These are phyloP conservation scores for Callaeas wilsoni DNA, from an alignment of 2,113 vertebrate genomes.

Conservation along the genomic window DNA sequence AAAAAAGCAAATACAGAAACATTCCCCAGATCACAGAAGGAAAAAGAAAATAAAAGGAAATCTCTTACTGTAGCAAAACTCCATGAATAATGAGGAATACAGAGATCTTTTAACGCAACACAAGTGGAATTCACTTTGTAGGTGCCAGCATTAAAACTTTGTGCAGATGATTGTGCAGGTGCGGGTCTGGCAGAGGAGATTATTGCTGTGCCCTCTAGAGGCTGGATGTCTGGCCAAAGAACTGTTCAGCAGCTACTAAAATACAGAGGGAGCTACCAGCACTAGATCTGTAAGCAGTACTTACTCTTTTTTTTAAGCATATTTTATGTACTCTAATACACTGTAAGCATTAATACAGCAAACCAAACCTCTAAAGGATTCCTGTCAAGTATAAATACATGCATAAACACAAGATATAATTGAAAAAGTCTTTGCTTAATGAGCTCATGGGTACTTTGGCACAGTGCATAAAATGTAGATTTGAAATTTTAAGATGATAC, in stretches of 20 bases:
- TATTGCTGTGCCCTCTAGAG: slow-evolving; percentile 12
- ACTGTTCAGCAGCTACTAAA: not conserved
- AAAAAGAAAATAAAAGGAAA: not conserved
- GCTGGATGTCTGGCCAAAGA: not conserved
- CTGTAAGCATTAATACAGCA: slow-evolving; percentile 14
- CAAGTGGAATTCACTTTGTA: not conserved
- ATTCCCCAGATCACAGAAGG: not conserved
- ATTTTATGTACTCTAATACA: slow-evolving; percentile 3
- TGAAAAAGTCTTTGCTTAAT: slow-evolving; percentile 49
- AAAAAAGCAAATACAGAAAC: not conserved
- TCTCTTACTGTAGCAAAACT: not conserved
- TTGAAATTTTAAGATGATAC: slow-evolving; percentile 32
- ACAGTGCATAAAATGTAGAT: slow-evolving; percentile 4
- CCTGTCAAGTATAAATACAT: slow-evolving; percentile 43
- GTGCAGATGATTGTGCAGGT: not conserved
- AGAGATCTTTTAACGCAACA: not conserved
- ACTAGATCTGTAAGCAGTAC: not conserved
- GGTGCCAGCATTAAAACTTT: not conserved
- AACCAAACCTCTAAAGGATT: slow-evolving; percentile 45
- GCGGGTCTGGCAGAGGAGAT: not conserved
- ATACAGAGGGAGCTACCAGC: not conserved
- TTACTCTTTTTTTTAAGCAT: not conserved
- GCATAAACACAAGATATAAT: slow-evolving; percentile 32
- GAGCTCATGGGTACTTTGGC: slow-evolving; percentile 17
- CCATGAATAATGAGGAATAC: not conserved